Base-by-base conservation (phyloP, 2,797 vertebrate genomes). In the Phoeniculus purpureus region DNA sequence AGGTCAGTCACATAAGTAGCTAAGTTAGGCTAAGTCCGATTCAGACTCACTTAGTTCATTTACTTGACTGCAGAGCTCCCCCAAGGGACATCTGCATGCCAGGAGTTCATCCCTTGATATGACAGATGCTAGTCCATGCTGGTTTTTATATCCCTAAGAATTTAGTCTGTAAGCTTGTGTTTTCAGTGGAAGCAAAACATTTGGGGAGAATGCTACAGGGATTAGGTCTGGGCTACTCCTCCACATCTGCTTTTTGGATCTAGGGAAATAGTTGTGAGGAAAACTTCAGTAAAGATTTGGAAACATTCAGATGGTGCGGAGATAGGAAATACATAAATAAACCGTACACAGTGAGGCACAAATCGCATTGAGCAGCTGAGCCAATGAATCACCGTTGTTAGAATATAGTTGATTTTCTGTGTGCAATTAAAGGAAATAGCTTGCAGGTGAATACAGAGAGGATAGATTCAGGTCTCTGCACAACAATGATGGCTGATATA, bases 381-480 rank as follows among this genome's bases (percentile, higher is more conserved):
- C 88, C 95, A 91, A 81, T 96, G 94, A 95, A 95, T 95, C 92
- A 93, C 75, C 1, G 3, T 81, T 95, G 92, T 92, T 93, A 91
- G 92, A 94, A 95, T 88, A 48, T 67, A 34, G 94, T 92, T 95
- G 94, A 92, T 94, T 95, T 96, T 94, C 89, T 93, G 43, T 93
- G 87, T 56, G 89, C 87, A 93, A 94, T 92, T 93, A 95, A 90
- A 90, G 86, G 88, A 85, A 95, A 96, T 93, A 94, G 88, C 92
- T 96, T 94, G 94, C 94, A 95, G 95, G 95, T 96, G 94, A 95
- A 84, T 79, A 64, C 27, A 58, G 87, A 86, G 47, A 58, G 62
- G 74, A 89, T 73, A 40, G 87, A 93, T 84, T 92, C 82, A 87
- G 91, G 94, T 94, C 87, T 88, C 80, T 92, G 82, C 65, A 75